Evolutionary conservation across 2,888 invertebrate species (phyloP).

Genomic region (Nymphalis polychloros): DNA sequence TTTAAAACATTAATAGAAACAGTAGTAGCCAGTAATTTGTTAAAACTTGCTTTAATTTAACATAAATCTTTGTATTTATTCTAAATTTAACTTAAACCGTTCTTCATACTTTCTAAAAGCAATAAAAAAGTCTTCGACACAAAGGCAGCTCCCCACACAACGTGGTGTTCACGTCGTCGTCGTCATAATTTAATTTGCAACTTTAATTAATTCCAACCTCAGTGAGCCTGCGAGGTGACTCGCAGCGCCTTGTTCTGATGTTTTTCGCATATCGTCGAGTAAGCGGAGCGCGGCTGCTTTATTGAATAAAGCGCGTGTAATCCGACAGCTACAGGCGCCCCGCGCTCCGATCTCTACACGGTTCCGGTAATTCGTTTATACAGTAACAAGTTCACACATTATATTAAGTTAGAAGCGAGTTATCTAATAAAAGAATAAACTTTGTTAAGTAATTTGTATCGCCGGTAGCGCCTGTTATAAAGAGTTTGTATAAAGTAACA

Average conservation of each 20-base stretch:
- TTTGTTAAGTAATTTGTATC: background rate
- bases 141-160: background rate
- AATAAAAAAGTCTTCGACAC: background rate
- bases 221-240: constrained; percentile 2
- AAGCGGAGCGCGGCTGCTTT: background rate
- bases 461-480: background rate
- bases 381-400: constrained; percentile 9
- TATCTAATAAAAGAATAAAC: background rate
- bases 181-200: constrained; percentile 21
- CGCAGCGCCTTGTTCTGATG: background rate
- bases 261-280: background rate
- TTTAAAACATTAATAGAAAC: too few species aligned
- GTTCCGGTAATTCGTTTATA: background rate
- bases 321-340: constrained; percentile 4
- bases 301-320: constrained; percentile 10
- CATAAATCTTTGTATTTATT: too few species aligned
- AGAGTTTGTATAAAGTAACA: too few species aligned
- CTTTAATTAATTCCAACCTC: constrained; percentile 16
- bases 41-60: background rate
- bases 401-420: constrained; percentile 6
- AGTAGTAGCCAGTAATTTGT: background rate
- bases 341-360: background rate
- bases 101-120: too few species aligned
- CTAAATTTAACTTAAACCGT: too few species aligned
- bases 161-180: background rate